These are phyloP conservation scores for Myotis pilosus DNA, from an alignment of 2,797 vertebrate species.

Conservation along the genomic window DNA sequence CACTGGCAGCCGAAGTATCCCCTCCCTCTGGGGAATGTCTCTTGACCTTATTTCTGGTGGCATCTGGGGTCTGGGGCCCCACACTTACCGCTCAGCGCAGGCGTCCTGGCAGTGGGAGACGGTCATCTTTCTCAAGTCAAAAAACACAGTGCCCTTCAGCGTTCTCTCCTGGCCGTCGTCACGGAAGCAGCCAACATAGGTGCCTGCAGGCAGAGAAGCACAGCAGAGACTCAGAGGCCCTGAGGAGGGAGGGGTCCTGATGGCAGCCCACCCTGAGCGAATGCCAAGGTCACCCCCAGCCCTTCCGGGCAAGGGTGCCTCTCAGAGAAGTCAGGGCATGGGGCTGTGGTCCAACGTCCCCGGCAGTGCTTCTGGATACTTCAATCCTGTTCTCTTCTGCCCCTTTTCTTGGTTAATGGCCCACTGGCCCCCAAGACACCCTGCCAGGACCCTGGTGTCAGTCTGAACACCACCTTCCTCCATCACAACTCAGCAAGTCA, in stretches of 20 bases:
- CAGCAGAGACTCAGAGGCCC: not conserved
- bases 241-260: fast-evolving
- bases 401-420: not conserved
- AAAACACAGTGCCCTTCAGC: conserved; percentile 93
- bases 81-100: conserved; percentile 93
- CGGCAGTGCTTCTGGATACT: not conserved
- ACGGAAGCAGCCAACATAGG: conserved; percentile 93
- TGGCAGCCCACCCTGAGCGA: fast-evolving
- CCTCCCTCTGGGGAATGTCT: not conserved
- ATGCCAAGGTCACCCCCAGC: not conserved
- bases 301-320: not conserved
- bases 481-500: not conserved
- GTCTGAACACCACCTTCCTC: not conserved
- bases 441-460: not conserved
- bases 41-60: not conserved
- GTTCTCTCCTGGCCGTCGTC: conserved; percentile 89
- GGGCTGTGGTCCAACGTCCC: not conserved
- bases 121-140: conserved; percentile 97
- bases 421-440: not conserved
- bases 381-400: not conserved
- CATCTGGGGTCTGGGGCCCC: fast-evolving
- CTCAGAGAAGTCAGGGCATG: not conserved
- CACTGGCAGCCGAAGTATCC: not conserved
- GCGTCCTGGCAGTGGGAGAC: conserved; percentile 94
- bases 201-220: conserved; percentile 82